Evolutionary conservation across 2,888 invertebrate species (phyloP).

Genomic region (Limenitis camilla): DNA sequence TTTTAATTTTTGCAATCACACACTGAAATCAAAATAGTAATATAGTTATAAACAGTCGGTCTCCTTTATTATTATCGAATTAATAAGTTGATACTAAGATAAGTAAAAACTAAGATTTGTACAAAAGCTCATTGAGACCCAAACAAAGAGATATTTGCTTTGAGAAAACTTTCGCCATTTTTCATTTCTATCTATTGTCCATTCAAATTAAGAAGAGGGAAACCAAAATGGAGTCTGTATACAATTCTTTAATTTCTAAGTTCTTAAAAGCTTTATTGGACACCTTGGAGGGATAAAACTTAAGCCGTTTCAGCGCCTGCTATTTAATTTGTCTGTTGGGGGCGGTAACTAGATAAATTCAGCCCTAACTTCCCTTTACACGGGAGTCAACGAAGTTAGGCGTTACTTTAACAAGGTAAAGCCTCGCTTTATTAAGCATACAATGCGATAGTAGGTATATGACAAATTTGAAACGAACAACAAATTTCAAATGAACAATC

Average conservation of each 20-base stretch:
- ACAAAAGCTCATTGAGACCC: too few species aligned
- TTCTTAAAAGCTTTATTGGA: conserved; percentile 11
- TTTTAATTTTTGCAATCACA: too few species aligned
- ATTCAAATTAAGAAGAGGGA: conserved; percentile 4
- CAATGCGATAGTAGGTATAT: too few species aligned
- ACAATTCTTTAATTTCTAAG: conserved; percentile 14
- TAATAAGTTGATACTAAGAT: too few species aligned
- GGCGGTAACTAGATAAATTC: too few species aligned
- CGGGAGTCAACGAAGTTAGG: not conserved
- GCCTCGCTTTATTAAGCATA: too few species aligned
- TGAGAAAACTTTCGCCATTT: conserved; percentile 9
- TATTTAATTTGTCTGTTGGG: not conserved
- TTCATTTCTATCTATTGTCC: conserved; percentile 2
- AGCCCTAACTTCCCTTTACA: not conserved
- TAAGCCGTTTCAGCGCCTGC: not conserved
- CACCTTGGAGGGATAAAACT: conserved; percentile 7
- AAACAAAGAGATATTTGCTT: not conserved
- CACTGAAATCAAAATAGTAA: too few species aligned
- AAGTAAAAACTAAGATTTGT: too few species aligned
- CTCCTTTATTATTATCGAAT: too few species aligned
- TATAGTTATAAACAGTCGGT: too few species aligned
- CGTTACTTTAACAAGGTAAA: not conserved
- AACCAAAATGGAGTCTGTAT: conserved; percentile 13
- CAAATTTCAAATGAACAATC: too few species aligned
- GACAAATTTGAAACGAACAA: too few species aligned